Evolutionary conservation across 2,888 invertebrate genomes (phyloP).

Genomic region (Cacoxenus indagator): DNA sequence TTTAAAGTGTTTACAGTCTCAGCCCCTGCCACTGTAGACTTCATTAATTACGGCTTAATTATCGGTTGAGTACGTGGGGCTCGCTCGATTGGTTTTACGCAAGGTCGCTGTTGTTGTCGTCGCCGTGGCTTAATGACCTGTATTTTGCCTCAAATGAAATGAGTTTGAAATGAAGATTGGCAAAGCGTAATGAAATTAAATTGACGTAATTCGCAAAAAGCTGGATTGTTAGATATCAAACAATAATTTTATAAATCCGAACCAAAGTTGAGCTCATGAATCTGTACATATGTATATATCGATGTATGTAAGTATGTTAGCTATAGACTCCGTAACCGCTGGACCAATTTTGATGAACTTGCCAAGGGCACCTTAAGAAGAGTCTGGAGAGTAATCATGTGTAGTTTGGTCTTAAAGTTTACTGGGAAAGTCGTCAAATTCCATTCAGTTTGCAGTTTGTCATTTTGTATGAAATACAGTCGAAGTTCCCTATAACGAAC

Average conservation of each 20-base stretch:
- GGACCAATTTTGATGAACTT: too few relatives aligned
- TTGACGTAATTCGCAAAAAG: neutral
- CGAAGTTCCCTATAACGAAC: too few relatives aligned
- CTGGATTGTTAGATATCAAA: neutral
- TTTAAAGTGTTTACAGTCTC: neutral
- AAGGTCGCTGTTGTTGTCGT: conserved; percentile 7
- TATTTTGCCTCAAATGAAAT: neutral
- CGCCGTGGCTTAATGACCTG: conserved; percentile 17
- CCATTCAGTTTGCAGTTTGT: too few relatives aligned
- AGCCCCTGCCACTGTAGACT: conserved; percentile 3
- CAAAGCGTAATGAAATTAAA: neutral
- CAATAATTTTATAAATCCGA: neutral
- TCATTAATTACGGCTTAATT: conserved; percentile 19
- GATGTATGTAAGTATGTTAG: too few relatives aligned
- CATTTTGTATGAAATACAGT: too few relatives aligned
- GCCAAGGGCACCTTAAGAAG: too few relatives aligned
- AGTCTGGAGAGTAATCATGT: too few relatives aligned
- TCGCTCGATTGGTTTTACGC: conserved; percentile 13
- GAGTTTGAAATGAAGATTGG: neutral
- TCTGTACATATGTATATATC: too few relatives aligned
- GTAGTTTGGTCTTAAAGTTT: too few relatives aligned
- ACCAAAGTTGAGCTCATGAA: neutral
- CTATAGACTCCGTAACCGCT: too few relatives aligned
- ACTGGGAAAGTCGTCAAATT: too few relatives aligned
- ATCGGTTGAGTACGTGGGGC: conserved; percentile 13